These are phyloP conservation scores for Mesorhabditis belari DNA, from an alignment of 2,888 invertebrate species.

Conservation along the genomic window DNA sequence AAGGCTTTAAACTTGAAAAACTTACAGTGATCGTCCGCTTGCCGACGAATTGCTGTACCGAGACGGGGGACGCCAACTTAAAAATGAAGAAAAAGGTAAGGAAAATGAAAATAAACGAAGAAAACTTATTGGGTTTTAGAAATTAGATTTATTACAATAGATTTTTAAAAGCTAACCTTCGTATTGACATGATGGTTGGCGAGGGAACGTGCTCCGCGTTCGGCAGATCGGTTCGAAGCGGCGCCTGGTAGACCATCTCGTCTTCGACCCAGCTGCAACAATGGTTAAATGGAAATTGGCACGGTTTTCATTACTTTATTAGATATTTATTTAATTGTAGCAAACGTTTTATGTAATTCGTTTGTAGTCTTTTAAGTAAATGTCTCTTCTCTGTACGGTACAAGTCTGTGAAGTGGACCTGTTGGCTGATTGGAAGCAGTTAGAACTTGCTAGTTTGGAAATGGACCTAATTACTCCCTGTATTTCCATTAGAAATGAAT, in stretches of 20 bases:
- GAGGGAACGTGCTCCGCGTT: slow-evolving; percentile 15
- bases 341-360: too few species aligned
- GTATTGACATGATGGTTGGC: slow-evolving; percentile 22
- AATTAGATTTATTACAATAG: not conserved
- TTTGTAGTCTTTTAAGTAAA: not conserved
- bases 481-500: too few species aligned
- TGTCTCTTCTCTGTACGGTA: not conserved
- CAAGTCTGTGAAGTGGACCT: too few species aligned
- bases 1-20: slow-evolving; percentile 1
- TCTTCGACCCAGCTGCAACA: not conserved
- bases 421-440: too few species aligned
- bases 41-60: slow-evolving; percentile 41
- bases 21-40: slow-evolving; percentile 34
- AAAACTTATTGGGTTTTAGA: too few species aligned
- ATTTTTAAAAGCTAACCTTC: slow-evolving; percentile 11
- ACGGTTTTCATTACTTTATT: not conserved
- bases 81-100: slow-evolving; percentile 2
- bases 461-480: too few species aligned
- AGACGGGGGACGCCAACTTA: slow-evolving; percentile 23
- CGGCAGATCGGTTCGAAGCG: not conserved
- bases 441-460: too few species aligned
- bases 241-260: not conserved
- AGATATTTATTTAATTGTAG: too few species aligned
- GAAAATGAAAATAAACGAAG: too few species aligned
- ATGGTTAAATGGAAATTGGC: too few species aligned